Base-by-base conservation (phyloP, 1,140 invertebrate species). In the Diprion similis region DNA sequence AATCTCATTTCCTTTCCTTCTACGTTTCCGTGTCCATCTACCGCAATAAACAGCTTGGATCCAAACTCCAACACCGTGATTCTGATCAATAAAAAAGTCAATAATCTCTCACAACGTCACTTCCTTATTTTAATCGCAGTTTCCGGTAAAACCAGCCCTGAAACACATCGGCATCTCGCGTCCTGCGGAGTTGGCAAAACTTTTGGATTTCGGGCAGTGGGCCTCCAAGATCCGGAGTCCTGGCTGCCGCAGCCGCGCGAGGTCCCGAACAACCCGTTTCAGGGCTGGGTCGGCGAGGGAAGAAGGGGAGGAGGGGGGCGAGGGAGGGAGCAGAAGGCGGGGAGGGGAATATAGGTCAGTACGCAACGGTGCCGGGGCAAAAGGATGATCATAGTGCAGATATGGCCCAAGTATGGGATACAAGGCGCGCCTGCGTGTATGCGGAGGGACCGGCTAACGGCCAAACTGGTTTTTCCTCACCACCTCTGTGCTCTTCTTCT, bases 311-410 rank as follows among this genome's bases (percentile, higher is more conserved):
- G 51, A 8, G 51, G 51, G 51, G 6, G 51, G 24, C 24, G 2
- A 37, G 24, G 24, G 24, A 37, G 24, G 24, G 24, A 37, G 24
- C 24, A 6, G 24, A 37, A 37, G 24, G 24, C 24, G 24, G 24
- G 9, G 8, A 17, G 77, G 72, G 77, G 83, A 86, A 88, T 87
- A 86, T 87, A 88, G 86, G 86, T 87, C 85, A 87, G 86, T 87
- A 80, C 84, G 82, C 81, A 86, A 87, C 82, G 79, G 80, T 81
- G 78, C 80, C 84, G 80, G 77, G 9, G 66, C 66, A 68, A 68
- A 68, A 68, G 37, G 47, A 19, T 66, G 72, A 77, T 68, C 77
- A 79, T 80, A 59, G 51, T 59, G 51, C 51, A 59, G 51, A 59
- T 59, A 13, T 78, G 73, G 69, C 74, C 37, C 71, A 13, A n/a